Evolutionary conservation across 2,888 invertebrate species (phyloP).

Genomic region (Cheilosia urbana): DNA sequence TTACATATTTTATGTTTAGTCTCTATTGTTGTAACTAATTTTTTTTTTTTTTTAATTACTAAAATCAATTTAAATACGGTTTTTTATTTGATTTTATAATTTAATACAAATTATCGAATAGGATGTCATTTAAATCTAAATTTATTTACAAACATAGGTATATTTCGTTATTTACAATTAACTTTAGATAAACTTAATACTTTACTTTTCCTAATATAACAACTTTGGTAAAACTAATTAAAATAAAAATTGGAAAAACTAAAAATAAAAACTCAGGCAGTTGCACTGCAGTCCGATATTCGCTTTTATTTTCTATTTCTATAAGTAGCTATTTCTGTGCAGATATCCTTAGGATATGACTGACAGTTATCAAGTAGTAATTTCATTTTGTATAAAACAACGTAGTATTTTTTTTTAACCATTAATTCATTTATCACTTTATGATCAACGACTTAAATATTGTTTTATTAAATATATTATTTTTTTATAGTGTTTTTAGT

Average conservation of each 20-base stretch:
- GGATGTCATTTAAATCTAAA: slow-evolving; percentile 48
- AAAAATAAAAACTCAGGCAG: slow-evolving; percentile 17
- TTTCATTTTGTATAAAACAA: slow-evolving; percentile 8
- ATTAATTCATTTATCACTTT: slow-evolving; percentile 33
- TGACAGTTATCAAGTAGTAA: slow-evolving; percentile 19
- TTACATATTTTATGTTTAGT: slow-evolving; percentile 42
- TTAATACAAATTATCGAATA: slow-evolving; percentile 30
- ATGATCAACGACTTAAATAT: slow-evolving; percentile 13
- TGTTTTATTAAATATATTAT: background rate
- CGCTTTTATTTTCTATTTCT: slow-evolving; percentile 24
- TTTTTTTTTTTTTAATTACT: background rate
- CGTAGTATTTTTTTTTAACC: background rate
- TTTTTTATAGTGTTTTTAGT: background rate
- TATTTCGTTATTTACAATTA: slow-evolving; percentile 42
- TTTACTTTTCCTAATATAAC: slow-evolving; percentile 10
- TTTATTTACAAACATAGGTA: slow-evolving; percentile 57
- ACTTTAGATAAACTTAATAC: slow-evolving; percentile 7
- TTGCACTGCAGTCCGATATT: slow-evolving; percentile 43
- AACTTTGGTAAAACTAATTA: slow-evolving; percentile 5
- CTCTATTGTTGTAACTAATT: background rate
- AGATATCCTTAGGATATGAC: slow-evolving; percentile 67
- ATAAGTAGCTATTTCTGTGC: slow-evolving; percentile 47
- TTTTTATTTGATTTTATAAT: slow-evolving; percentile 1
- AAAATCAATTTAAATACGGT: slow-evolving; percentile 32
- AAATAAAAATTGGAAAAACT: background rate